Percentiles rank a stretch among this genome's conserved stretches.
phyloP scores from a whole-genome alignment of 35 echinoderm and acorn worm species.

The Eucidaris tribuloides region DNA sequence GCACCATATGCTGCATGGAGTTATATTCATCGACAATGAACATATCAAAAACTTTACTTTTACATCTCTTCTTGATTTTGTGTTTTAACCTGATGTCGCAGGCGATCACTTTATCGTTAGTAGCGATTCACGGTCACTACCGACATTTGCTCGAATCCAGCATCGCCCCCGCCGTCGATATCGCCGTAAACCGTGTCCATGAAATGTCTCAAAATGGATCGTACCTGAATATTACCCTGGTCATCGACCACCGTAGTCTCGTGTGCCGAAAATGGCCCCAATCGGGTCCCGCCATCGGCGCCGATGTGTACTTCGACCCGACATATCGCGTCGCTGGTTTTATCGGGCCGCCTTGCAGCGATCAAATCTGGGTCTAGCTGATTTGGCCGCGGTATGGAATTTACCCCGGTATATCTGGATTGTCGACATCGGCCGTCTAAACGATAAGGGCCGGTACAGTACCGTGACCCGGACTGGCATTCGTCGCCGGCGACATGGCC shows the following conservation, averaged over 20 bases:
- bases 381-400: neutral
- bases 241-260: neutral
- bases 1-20: no score
- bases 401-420: no score
- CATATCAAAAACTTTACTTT: no score
- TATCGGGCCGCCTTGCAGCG: neutral
- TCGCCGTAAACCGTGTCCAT: neutral
- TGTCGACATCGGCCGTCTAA: neutral
- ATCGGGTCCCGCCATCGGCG: neutral
- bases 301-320: neutral
- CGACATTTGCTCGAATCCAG: conserved; percentile 1
- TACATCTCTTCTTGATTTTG: no score
- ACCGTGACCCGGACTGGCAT: neutral
- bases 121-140: neutral
- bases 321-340: neutral
- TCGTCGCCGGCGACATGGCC: neutral
- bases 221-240: neutral
- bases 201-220: neutral
- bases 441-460: neutral
- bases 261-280: neutral
- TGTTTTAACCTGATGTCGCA: no score
- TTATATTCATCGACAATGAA: no score
- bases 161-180: neutral
- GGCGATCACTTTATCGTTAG: no score
- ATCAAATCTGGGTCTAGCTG: neutral